A percentile compares a stretch with the other conserved stretches of the same genome.
These are phyloP conservation scores for Bergia puertoricense DNA, from an alignment of 92 coral and sea anemone genomes.

Conservation along the genomic window DNA sequence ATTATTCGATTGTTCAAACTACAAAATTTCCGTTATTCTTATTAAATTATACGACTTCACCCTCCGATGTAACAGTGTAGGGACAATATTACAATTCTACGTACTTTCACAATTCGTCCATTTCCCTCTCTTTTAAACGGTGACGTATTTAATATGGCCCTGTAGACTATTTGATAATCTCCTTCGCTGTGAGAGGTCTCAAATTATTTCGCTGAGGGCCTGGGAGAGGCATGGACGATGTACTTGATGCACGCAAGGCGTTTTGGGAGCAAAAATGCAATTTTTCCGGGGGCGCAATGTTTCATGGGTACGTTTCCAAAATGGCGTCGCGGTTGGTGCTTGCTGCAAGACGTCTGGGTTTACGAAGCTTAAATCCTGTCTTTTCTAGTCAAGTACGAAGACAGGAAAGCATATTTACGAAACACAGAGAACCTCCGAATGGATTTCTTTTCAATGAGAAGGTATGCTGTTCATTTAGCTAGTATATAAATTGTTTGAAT, in stretches of 20 bases:
- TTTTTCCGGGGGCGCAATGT: not conserved
- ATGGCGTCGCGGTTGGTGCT: constrained; percentile 76
- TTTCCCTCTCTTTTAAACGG: too few species aligned
- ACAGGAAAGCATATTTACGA: constrained; percentile 79
- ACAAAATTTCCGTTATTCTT: too few species aligned
- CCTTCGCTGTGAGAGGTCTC: not conserved
- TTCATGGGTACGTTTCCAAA: constrained; percentile 55
- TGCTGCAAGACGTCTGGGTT: constrained; percentile 31
- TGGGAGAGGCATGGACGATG: too few species aligned
- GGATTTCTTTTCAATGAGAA: constrained; percentile 97
- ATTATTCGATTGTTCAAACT: too few species aligned
- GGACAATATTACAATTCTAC: too few species aligned
- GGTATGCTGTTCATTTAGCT: constrained; percentile 42
- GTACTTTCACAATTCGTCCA: too few species aligned
- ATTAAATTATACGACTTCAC: too few species aligned
- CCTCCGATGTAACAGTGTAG: too few species aligned
- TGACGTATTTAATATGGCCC: too few species aligned
- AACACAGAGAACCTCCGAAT: constrained; percentile 95
- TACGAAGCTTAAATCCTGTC: constrained; percentile 9
- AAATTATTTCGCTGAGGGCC: too few species aligned
- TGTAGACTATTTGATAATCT: not conserved
- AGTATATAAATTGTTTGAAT: not conserved
- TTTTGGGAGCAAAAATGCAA: not conserved
- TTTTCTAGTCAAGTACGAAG: constrained; percentile 47
- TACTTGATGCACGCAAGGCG: not conserved